Base-by-base conservation (phyloP, 1,140 invertebrate genomes). In the Hyphantria cunea region DNA sequence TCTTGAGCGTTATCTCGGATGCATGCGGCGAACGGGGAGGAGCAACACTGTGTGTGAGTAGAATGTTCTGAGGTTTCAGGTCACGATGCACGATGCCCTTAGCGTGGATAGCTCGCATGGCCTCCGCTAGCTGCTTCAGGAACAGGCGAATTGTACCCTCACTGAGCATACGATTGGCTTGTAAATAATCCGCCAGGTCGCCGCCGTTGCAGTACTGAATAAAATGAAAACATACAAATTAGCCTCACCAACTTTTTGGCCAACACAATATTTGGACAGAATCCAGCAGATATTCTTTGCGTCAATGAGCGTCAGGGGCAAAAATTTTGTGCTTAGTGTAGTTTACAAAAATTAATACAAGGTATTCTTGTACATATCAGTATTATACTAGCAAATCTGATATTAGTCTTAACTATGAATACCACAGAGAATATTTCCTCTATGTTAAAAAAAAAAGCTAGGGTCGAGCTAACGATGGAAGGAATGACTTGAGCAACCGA, bases 31-130 rank as follows among this genome's bases (percentile, higher is more conserved):
- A 95, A 39, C 93, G 92, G 0, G 84, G 86, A 39, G 90, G 87
- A 11, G 89, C 82, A 81, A 93, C 95, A 76, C 92, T 94, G 90
- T 98, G 96, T 84, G 96, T 96, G 47, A 99, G 92, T 52, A 99
- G 92, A 80, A 99, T 99, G 90, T 99, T 99, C 92, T 99, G 98
- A 64, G 98, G 98, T 90, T 99, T 99, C 74, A 99, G 93, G 93
- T 99, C 99, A 78, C 99, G 93, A 89, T 99, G 99, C 49, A 99
- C 98, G 80, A 99, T 98, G 77, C 97, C 98, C 93, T 99, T 99
- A 62, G 95, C 96, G 92, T 98, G 95, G 64, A 99, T 92, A 12
- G 98, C 98, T 86, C 97, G 95, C 97, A 99, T 98, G 34, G 98
- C 99, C 78, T 96, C 97, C 70, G 98, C 98, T 80, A 99, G 94